Percentiles rank a stretch among this genome's conserved stretches.
Evolutionary conservation across 2,888 invertebrate genomes (phyloP).

Genomic region (Lordiphosa andalusiaca): DNA sequence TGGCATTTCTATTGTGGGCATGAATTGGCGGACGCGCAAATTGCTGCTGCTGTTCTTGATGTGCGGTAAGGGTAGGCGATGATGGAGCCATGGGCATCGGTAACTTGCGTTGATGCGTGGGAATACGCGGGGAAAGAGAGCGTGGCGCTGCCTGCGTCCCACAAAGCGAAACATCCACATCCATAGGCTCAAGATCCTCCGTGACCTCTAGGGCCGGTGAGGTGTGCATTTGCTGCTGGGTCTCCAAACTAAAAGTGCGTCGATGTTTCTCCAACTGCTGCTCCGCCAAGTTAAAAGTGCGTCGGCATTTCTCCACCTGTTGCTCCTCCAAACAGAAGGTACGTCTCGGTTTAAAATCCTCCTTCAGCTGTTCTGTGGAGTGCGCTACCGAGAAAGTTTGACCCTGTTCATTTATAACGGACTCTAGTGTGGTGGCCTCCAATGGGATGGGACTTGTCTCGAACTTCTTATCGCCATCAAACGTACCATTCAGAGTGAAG

Average conservation of each 20-base stretch:
- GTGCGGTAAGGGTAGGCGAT: slow-evolving; percentile 31
- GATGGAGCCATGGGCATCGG: not conserved
- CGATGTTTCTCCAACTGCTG: slow-evolving; percentile 11
- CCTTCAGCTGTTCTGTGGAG: not conserved
- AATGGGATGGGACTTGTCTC: not conserved
- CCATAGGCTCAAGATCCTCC: slow-evolving; percentile 69
- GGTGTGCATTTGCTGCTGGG: not conserved
- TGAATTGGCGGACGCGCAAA: slow-evolving; percentile 56
- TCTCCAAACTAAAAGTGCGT: slow-evolving; percentile 43
- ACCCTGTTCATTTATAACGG: slow-evolving; percentile 9
- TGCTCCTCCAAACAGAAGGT: not conserved
- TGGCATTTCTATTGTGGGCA: slow-evolving; percentile 21
- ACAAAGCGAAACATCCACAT: slow-evolving; percentile 60
- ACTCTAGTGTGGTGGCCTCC: slow-evolving; percentile 16
- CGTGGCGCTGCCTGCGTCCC: slow-evolving; percentile 9
- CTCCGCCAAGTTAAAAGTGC: slow-evolving; percentile 10
- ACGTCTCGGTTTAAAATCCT: not conserved
- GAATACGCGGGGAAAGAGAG: slow-evolving; percentile 36
- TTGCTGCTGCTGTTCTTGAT: slow-evolving; percentile 6
- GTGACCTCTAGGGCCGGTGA: slow-evolving; percentile 44
- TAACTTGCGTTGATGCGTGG: slow-evolving; percentile 27
- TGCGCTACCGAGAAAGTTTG: slow-evolving; percentile 28
- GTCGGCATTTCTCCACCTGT: not conserved
- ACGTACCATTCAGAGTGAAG: slow-evolving; percentile 36
- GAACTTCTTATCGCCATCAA: slow-evolving; percentile 14